phyloP scores from a whole-genome alignment of 2,888 invertebrate species.

The Tenthredo scrophulariae region DNA sequence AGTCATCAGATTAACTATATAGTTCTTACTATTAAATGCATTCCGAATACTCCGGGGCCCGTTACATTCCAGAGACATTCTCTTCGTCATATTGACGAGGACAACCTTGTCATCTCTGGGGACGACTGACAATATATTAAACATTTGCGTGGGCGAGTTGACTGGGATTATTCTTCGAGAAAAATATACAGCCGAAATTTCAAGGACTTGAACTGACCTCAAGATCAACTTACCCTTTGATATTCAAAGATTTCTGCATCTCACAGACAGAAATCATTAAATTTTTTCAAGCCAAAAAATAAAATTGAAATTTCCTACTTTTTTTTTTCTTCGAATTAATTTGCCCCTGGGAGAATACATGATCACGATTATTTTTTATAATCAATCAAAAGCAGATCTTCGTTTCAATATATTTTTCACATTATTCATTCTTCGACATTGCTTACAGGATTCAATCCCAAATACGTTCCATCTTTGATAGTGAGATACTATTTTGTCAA shows the following conservation, averaged over 20 bases:
- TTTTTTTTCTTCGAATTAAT: background rate
- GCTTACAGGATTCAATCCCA: background rate
- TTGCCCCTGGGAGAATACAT: background rate
- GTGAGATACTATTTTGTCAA: background rate
- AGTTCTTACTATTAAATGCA: background rate
- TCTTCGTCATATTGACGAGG: slow-evolving; percentile 21
- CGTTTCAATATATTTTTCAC: background rate
- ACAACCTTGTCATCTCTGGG: slow-evolving; percentile 21
- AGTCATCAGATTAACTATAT: background rate
- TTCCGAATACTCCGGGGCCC: slow-evolving; percentile 18
- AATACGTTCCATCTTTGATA: background rate
- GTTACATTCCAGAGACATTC: slow-evolving; percentile 29
- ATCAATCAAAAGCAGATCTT: background rate
- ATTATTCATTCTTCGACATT: background rate
- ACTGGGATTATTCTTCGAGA: background rate
- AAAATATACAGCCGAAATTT: slow-evolving; percentile 16
- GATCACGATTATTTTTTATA: background rate
- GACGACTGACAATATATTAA: background rate
- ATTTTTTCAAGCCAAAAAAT: background rate
- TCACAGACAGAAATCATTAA: background rate
- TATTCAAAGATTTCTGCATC: background rate
- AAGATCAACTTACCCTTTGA: background rate
- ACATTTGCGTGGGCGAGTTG: background rate
- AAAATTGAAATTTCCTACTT: background rate
- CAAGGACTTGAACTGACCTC: background rate